These are phyloP conservation scores for Geococcyx californianus DNA, from an alignment of 2,113 vertebrate genomes.

Conservation along the genomic window DNA sequence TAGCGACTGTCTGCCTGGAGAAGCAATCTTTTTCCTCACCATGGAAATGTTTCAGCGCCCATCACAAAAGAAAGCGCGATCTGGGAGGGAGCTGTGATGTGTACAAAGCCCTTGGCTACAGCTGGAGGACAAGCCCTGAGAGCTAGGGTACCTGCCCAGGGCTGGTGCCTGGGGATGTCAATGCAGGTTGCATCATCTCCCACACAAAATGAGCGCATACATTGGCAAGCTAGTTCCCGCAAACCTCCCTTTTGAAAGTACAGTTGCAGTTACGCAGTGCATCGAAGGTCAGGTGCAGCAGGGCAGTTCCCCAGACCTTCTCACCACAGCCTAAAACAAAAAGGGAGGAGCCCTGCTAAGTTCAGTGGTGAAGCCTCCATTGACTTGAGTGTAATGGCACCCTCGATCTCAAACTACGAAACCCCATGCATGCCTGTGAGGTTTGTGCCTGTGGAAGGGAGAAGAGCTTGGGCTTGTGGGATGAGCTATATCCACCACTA, in stretches of 20 bases:
- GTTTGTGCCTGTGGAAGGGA: background rate
- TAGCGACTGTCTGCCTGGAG: background rate
- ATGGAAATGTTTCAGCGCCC: background rate
- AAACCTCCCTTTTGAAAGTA: background rate
- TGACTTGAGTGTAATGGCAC: fast-evolving
- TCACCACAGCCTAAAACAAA: background rate
- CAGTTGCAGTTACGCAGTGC: background rate
- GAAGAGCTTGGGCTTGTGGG: background rate
- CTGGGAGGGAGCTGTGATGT: background rate
- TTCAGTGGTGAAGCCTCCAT: fast-evolving
- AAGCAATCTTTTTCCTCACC: fast-evolving
- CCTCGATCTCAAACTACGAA: background rate
- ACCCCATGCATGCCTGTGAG: fast-evolving
- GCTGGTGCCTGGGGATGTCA: background rate
- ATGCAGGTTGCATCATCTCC: fast-evolving
- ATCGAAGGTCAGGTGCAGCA: fast-evolving
- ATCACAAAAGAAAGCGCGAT: fast-evolving
- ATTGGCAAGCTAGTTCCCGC: background rate
- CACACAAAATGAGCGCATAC: fast-evolving
- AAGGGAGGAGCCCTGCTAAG: background rate
- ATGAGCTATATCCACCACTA: background rate
- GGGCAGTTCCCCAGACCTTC: background rate
- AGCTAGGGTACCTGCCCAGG: background rate
- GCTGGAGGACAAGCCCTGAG: background rate
- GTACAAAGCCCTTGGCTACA: background rate